Base-by-base conservation (phyloP, 2,888 invertebrate genomes). In the Argynnis bischoffii region DNA sequence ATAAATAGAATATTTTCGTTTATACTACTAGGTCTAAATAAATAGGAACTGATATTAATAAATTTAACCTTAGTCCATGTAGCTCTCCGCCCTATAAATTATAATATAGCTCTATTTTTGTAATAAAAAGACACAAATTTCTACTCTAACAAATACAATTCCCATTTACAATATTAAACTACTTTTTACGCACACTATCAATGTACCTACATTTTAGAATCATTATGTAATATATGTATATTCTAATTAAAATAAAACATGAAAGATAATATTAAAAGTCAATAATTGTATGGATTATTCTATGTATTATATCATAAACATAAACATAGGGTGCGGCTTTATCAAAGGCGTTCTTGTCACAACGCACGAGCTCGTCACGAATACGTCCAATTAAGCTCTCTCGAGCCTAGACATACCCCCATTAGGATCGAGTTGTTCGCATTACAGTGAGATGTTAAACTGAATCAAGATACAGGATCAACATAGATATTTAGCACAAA, bases 341-440 rank as follows among this genome's bases (percentile, higher is more conserved):
- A 63, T 66, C 63, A 66, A 69, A 66, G 57, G 61, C 61, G 53
- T 63, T 61, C 48, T 48, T 50, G 46, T 51, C 56, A 41, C 64
- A 41, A 41, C 47, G 51, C 65, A 53, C 61, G 55, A 56, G 56
- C 53, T 31, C 55, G 55, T 69, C 68, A 55, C 56, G 65, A 65
- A 66, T 63, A 69, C 63, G 31, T 66, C 63, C 69, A 69, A 69
- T 69, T 69, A 69, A 53, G 48, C 56, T 46, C 48, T 61, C 35
- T 60, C 50, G 48, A 53, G 46, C 18, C 50, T 35, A 65, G 57
- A 54, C 55, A n/a, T 31, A 55, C 51, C 60, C 55, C 55, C 31
- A 46, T 59, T 64, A 53, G 59, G 51, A 55, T 54, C 54, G 3
- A 41, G 54, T 35, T 57, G 55, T 60, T 63, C 67, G 31, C 46